phyloP scores from a whole-genome alignment of 2,113 vertebrate species.

The Raja brachyura region DNA sequence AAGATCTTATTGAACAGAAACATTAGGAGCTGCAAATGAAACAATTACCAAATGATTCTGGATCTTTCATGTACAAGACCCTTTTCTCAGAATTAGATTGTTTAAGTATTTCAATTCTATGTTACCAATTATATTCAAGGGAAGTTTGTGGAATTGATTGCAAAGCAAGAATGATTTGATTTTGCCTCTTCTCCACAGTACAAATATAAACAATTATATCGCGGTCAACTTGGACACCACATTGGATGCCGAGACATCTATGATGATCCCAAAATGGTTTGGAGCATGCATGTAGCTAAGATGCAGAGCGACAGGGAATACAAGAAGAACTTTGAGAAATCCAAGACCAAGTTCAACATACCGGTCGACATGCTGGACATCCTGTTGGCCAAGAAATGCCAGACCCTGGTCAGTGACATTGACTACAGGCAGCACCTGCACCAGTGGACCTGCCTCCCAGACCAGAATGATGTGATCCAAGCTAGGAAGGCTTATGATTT shows the following conservation, averaged over 20 bases:
- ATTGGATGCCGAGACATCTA: constrained; percentile 59
- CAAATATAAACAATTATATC: constrained; percentile 73
- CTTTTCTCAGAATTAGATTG: background rate
- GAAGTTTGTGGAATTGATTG: background rate
- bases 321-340: constrained; percentile 66
- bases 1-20: background rate
- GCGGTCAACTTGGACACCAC: constrained; percentile 64
- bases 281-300: constrained; percentile 62
- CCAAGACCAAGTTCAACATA: constrained; percentile 60
- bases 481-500: constrained; percentile 62
- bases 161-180: background rate
- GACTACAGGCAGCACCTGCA: constrained; percentile 59
- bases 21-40: background rate
- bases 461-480: constrained; percentile 63
- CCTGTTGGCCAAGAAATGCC: constrained; percentile 60
- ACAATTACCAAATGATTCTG: background rate
- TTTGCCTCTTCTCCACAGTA: constrained; percentile 56
- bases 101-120: background rate
- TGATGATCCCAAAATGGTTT: constrained; percentile 64
- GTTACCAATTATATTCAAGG: background rate
- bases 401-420: constrained; percentile 58
- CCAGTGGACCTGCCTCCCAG: constrained; percentile 62
- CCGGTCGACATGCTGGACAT: constrained; percentile 63
- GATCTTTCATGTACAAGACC: too few relatives aligned
- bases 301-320: constrained; percentile 66